Evolutionary conservation across 2,113 vertebrate genomes (phyloP).

Genomic region (Arothron firmamentum): DNA sequence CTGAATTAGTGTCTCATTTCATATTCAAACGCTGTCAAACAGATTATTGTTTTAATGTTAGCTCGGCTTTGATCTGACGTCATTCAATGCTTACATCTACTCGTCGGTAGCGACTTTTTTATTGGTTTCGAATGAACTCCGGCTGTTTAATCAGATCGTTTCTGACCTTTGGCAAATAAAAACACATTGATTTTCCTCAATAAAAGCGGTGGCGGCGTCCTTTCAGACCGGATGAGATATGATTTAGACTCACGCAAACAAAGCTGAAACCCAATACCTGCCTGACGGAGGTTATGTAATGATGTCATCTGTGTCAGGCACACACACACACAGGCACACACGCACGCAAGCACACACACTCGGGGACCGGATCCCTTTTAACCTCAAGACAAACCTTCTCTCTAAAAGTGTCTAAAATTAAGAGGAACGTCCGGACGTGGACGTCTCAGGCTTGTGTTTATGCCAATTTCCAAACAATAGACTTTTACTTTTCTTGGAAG

Average conservation of each 20-base stretch:
- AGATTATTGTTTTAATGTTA: too few species aligned
- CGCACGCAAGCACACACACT: not conserved
- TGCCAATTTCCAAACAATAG: too few species aligned
- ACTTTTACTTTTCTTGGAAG: too few species aligned
- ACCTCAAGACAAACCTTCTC: constrained; percentile 29
- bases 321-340: too few species aligned
- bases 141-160: constrained; percentile 12
- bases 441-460: too few species aligned
- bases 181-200: not conserved
- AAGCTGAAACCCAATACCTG: constrained; percentile 24
- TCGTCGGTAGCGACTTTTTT: too few species aligned
- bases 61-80: too few species aligned
- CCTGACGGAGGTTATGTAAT: not conserved
- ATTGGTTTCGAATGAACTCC: not conserved
- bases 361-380: constrained; percentile 20
- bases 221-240: not conserved
- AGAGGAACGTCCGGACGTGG: too few species aligned
- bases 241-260: not conserved
- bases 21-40: too few species aligned
- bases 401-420: constrained; percentile 20
- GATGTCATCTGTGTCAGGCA: not conserved
- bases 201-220: not conserved
- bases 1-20: too few species aligned
- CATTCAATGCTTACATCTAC: too few species aligned
- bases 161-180: constrained; percentile 13